Evolutionary conservation across 1,140 invertebrate species (phyloP).

Genomic region (Drosophila pectinifera): DNA sequence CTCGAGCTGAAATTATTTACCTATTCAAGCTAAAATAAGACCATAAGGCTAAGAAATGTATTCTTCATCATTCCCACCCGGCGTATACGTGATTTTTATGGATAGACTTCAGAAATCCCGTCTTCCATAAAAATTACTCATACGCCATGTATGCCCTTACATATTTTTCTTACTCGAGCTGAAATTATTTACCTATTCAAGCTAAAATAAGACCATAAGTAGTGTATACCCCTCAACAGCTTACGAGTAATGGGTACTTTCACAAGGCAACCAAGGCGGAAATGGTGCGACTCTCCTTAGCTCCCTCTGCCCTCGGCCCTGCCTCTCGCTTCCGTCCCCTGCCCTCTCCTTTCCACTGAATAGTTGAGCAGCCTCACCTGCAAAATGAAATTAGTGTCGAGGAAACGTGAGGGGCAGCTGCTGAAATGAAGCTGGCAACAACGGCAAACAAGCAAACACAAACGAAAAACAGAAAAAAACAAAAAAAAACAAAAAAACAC

Average conservation of each 20-base stretch:
- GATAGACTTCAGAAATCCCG: too few species aligned
- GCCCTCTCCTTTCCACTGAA: background rate
- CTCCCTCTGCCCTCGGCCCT: background rate
- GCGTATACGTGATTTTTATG: too few species aligned
- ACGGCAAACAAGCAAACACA: conserved; percentile 26
- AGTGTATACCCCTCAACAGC: background rate
- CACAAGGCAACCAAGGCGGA: conserved; percentile 19
- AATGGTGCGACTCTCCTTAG: conserved; percentile 11
- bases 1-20: too few species aligned
- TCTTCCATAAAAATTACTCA: too few species aligned
- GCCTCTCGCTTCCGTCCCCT: background rate
- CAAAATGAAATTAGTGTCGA: conserved; percentile 75
- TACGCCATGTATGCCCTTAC: too few species aligned
- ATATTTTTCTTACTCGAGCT: too few species aligned
- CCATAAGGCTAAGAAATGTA: too few species aligned
- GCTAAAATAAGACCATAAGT: too few species aligned
- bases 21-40: too few species aligned
- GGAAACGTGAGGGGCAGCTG: conserved; percentile 28
- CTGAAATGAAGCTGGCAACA: conserved; percentile 39
- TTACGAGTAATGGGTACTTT: background rate
- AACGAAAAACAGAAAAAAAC: conserved; percentile 37
- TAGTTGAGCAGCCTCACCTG: conserved; percentile 38
- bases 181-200: too few species aligned
- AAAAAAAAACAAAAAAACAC: conserved; percentile 3
- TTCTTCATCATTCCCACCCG: too few species aligned